Conservation (phyloP, 2,113 vertebrate genomes). For the Microcebus ravelobensis region DNA sequence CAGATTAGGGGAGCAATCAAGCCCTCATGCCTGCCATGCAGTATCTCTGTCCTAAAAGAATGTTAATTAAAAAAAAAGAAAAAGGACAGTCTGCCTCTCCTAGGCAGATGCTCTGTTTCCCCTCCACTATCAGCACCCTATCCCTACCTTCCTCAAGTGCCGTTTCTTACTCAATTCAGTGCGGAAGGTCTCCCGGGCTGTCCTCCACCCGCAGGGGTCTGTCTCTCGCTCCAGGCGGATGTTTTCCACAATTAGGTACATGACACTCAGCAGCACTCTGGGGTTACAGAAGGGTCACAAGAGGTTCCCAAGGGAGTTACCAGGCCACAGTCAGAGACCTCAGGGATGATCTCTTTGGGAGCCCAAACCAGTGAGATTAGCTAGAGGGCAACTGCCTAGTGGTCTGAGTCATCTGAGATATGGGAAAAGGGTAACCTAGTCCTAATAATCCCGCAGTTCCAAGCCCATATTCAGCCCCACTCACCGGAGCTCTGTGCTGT, state of each 20-base stretch:
- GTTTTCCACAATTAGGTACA: conserved; percentile 98
- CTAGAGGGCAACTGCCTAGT: background rate
- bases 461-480: background rate
- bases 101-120: background rate
- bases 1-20: background rate
- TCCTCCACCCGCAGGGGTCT: conserved; percentile 90
- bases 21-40: background rate
- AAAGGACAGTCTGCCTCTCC: background rate
- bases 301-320: background rate
- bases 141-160: background rate
- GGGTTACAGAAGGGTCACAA: conserved; percentile 29
- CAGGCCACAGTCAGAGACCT: background rate
- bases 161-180: conserved; percentile 91
- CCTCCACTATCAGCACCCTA: background rate
- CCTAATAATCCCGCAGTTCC: background rate
- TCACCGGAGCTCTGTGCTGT: conserved; percentile 98
- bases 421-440: background rate
- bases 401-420: background rate
- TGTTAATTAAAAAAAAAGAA: background rate
- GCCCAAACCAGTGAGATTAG: background rate
- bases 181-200: conserved; percentile 91
- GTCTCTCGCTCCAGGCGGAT: conserved; percentile 88
- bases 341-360: background rate
- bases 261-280: conserved; percentile 96
- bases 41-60: conserved; percentile 33